A percentile compares a stretch with the other conserved stretches of the same genome.
Conservation (phyloP, 1,140 invertebrate genomes). For the Forficula auricularia region DNA sequence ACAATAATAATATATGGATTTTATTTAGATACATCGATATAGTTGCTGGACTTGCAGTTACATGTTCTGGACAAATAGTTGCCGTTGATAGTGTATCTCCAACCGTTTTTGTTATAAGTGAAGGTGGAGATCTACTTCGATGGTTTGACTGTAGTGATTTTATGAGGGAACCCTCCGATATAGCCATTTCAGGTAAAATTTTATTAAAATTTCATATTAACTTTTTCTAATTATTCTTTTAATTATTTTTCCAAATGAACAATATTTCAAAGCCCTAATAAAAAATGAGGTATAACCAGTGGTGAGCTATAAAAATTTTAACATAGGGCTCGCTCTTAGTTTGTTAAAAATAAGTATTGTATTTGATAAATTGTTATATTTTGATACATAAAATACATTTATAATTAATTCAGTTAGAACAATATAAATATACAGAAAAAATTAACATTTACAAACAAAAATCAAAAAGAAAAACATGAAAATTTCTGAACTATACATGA, state of each 20-base stretch:
- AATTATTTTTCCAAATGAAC: not conserved
- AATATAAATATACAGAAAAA: too few relatives aligned
- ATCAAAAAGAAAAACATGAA: too few relatives aligned
- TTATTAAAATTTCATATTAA: constrained; percentile 11
- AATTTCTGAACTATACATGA: too few relatives aligned
- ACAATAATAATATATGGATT: not conserved
- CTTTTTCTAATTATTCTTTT: constrained; percentile 7
- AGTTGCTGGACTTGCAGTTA: constrained; percentile 87
- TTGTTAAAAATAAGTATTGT: too few relatives aligned
- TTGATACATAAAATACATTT: too few relatives aligned
- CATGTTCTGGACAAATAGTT: constrained; percentile 66
- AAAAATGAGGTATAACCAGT: too few relatives aligned
- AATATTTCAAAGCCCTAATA: too few relatives aligned
- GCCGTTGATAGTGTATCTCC: constrained; percentile 94
- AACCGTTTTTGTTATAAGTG: constrained; percentile 85
- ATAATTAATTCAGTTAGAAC: too few relatives aligned
- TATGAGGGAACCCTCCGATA: constrained; percentile 92
- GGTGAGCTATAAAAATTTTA: too few relatives aligned
- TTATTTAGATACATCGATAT: constrained; percentile 75
- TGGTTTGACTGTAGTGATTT: constrained; percentile 96
- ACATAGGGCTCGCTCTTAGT: too few relatives aligned
- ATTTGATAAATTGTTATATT: too few relatives aligned
- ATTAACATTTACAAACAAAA: too few relatives aligned
- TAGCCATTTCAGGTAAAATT: constrained; percentile 67
- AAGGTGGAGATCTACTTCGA: constrained; percentile 70